A percentile compares a stretch with the other conserved stretches of the same genome.
Evolutionary conservation across 2,888 invertebrate genomes (phyloP).

Genomic region (Entomobrya multifasciata): DNA sequence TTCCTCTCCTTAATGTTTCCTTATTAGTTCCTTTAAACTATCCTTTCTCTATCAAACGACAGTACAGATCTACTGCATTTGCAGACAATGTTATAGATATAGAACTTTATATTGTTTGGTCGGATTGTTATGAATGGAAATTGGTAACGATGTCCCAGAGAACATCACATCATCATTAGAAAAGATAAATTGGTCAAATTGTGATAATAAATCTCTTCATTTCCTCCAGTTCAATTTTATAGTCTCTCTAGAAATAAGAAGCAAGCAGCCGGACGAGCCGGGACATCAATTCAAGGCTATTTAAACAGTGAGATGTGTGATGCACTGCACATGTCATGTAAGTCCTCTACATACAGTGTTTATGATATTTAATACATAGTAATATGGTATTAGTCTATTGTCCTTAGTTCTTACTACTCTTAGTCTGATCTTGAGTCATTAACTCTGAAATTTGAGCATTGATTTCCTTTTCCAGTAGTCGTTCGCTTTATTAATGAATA

Average conservation of each 20-base stretch:
- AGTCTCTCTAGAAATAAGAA: neutral
- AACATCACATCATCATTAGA: neutral
- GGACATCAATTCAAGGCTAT: neutral
- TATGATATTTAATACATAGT: neutral
- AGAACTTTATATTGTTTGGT: too few relatives aligned
- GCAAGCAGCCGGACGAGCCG: neutral
- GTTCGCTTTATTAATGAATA: neutral
- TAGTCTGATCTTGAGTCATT: slow-evolving; percentile 22
- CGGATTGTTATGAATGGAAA: slow-evolving; percentile 18
- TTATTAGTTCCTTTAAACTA: slow-evolving; percentile 29
- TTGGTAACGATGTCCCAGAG: neutral
- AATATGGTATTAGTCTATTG: too few relatives aligned
- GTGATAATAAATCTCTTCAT: neutral
- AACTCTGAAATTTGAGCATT: slow-evolving; percentile 15
- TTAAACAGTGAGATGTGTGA: neutral
- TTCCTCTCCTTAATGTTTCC: slow-evolving; percentile 50
- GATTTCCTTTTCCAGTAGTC: neutral
- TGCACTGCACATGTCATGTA: neutral
- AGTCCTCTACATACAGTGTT: neutral
- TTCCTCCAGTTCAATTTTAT: neutral
- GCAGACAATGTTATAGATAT: too few relatives aligned
- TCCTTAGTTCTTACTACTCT: too few relatives aligned
- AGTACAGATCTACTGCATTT: too few relatives aligned
- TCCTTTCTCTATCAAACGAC: too few relatives aligned
- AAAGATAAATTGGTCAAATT: neutral